Evolutionary conservation across 2,113 vertebrate genomes (phyloP).

Genomic region (Suncus etruscus): DNA sequence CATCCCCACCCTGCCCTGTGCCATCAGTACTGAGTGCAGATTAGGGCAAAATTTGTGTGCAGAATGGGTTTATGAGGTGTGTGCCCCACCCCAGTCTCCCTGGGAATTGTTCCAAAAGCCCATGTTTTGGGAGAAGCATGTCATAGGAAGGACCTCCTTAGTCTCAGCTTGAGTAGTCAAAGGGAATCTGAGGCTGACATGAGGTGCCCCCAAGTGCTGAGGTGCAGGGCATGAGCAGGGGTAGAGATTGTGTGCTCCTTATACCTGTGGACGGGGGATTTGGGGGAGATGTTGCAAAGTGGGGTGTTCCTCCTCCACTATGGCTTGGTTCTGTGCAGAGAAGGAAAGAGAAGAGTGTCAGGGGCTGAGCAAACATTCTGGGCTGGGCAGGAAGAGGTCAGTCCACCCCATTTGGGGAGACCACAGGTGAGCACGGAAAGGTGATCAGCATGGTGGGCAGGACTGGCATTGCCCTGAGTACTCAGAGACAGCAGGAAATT

Average conservation of each 20-base stretch:
- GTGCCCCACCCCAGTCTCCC: neutral
- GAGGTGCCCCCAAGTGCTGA: too few relatives aligned
- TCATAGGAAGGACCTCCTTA: too few relatives aligned
- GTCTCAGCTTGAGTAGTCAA: too few relatives aligned
- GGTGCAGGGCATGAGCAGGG: too few relatives aligned
- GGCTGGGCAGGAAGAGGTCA: neutral
- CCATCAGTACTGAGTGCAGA: too few relatives aligned
- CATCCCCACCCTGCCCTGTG: neutral
- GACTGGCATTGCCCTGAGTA: neutral
- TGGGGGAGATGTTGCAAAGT: neutral
- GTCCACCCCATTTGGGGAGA: neutral
- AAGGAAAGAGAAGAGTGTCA: neutral
- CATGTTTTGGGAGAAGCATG: neutral
- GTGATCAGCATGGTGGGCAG: neutral
- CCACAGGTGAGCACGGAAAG: neutral
- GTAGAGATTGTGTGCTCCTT: too few relatives aligned
- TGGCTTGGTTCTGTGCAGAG: neutral
- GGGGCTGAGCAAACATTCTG: neutral
- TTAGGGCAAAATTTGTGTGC: neutral
- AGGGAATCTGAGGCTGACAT: too few relatives aligned
- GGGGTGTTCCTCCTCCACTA: neutral
- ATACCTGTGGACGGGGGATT: neutral
- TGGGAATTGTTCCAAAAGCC: too few relatives aligned
- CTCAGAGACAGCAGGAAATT: neutral
- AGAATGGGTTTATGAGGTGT: neutral